Evolutionary conservation across 2,797 vertebrate species (phyloP), one percentile per base, ranked within the genome.

Genomic region (Helicolenus hilgendorfi): DNA sequence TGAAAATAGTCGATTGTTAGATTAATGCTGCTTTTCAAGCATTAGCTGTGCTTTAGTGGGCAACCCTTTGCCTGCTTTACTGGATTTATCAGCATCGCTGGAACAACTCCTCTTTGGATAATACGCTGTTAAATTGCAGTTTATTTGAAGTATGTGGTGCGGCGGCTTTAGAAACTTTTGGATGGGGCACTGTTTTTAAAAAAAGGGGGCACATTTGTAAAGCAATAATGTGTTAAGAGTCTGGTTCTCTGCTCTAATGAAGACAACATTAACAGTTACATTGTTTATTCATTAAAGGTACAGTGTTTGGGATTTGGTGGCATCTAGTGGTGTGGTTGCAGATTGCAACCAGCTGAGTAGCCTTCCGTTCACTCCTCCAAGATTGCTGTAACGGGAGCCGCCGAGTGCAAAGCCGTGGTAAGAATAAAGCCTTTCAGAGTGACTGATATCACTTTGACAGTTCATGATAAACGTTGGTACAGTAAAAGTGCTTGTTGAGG

Each of bases 11-110:
- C 33, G 26, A 81, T 78, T 78, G 78, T 80, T 86, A 15, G 14
- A 89, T 77, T 79, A 78, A 65, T 83, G 77, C 49, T 71, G 63
- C 73, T 72, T 82, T 84, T 72, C 26, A 56, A 58, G 62, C 63
- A 53, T 73, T 55, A 73, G 49, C 63, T 58, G 26, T 26, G 76
- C 38, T 75, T 88, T 81, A 38, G 60, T 58, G n/a, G 56, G 2
- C 24, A 35, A 53, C 41, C 3, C 22, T 81, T 77, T 58, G 24
- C 55, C 79, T 55, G 70, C 72, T 81, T 78, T 75, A 70, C 60
- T 75, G 49, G 63, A 70, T 81, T 77, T 55, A 84, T 79, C 11
- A 74, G 80, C 41, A 14, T 22, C 38, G 80, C 31, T 73, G 45
- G 77, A 81, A 11, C 6, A 81, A 13, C 6, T 26, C 20, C 14